Conservation (phyloP, 1,140 invertebrate species). For the Thalassaphorura encarpata region DNA sequence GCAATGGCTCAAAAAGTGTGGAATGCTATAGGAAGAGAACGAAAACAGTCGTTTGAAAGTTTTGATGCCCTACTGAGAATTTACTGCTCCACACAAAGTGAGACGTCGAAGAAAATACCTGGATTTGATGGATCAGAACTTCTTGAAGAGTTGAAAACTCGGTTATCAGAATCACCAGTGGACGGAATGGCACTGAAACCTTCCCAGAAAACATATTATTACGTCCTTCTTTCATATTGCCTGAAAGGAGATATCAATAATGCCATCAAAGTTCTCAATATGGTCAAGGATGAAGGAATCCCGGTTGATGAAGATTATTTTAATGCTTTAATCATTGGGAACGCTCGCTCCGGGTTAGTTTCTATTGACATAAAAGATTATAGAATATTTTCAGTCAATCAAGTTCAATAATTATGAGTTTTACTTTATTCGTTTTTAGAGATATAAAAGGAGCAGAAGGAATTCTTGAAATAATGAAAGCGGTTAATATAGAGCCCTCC, state of each 20-base stretch:
- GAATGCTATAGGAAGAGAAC: too few relatives aligned
- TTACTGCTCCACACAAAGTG: too few relatives aligned
- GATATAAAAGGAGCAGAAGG: conserved; percentile 14
- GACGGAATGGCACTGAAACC: neutral
- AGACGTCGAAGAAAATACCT: too few relatives aligned
- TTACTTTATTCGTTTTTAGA: too few relatives aligned
- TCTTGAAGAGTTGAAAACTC: neutral
- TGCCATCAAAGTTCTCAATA: conserved; percentile 6
- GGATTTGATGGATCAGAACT: neutral
- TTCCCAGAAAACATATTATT: conserved; percentile 11
- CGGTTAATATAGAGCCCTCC: conserved; percentile 6
- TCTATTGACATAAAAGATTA: neutral
- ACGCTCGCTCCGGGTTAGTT: conserved; percentile 13
- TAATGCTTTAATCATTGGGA: conserved; percentile 18
- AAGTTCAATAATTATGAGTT: too few relatives aligned
- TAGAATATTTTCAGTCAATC: too few relatives aligned
- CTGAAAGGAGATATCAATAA: conserved; percentile 13
- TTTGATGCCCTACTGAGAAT: too few relatives aligned
- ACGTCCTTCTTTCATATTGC: conserved; percentile 8
- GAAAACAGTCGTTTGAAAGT: too few relatives aligned
- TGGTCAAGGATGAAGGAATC: conserved; percentile 7
- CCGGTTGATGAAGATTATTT: conserved; percentile 18
- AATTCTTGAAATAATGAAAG: conserved; percentile 16
- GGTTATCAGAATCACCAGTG: neutral
- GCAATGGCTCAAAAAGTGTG: too few relatives aligned